Base-by-base conservation (phyloP, 2,113 vertebrate species). In the Sceloporus tristichus region DNA sequence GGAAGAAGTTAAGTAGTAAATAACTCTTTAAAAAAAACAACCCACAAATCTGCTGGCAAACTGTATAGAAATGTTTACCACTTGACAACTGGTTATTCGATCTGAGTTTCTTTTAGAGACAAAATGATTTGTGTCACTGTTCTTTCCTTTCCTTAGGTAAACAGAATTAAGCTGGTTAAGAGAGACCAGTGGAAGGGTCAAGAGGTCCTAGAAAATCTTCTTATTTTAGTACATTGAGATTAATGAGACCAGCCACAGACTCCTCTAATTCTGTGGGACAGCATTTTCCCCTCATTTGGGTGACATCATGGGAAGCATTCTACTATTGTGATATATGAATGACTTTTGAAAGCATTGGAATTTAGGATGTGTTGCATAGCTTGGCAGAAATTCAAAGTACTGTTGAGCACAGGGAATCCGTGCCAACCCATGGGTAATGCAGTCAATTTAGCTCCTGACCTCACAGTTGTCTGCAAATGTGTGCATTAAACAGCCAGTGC, bases 271-370 rank as follows among this genome's bases (percentile, higher is more conserved):
- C 85, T 78, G 76, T 56, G 77, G 91, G 91, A 95, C 27, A 87
- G 89, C 34, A 85, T 89, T 95, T 94, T 93, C 91, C 83, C 94
- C 21, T 6, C 48, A 38, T 87, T 56, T 3, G n/a, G 92, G 94
- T 95, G 95, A 96, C 94, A 95, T 92, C 92, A 96, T 74, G 38
- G 91, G 93, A 94, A 79, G 68, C 85, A 92, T 95, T 95, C 89
- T 93, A 94, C 94, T 93, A 94, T 68, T 94, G 82, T 95, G 91
- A 92, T 95, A 96, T 96, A 96, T 93, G 59, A 95, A 96, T 92
- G 90, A 91, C 91, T 96, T 94, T 91, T 91, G 92, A 91, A 94
- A 90, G 85, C 90, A 94, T 91, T 90, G 66, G 73, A 94, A 94
- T 87, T 91, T 81, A 66, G 56, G 80, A 90, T 82, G 66, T 85